A percentile compares a stretch with the other conserved stretches of the same genome.
These are phyloP conservation scores for Epizoanthus scotinus DNA, from an alignment of 92 coral and sea anemone genomes.

Conservation along the genomic window DNA sequence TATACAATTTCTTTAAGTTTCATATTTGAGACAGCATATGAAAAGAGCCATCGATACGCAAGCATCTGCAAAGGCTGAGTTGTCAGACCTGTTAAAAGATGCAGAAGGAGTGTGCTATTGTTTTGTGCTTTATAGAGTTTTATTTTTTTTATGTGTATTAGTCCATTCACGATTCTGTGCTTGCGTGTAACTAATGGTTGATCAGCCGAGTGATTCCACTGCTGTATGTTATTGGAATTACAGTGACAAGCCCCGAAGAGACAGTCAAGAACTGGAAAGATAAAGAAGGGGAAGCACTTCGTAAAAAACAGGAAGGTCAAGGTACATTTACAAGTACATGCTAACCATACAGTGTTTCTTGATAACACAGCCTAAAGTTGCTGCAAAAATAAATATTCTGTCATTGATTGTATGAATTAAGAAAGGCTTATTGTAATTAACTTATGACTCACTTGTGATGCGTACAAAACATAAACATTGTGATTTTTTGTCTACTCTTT, in stretches of 20 bases:
- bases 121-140: conserved; percentile 10
- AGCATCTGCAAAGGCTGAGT: conserved; percentile 14
- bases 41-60: conserved; percentile 9
- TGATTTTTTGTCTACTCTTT: neutral
- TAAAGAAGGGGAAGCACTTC: neutral
- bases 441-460: neutral
- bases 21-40: conserved; percentile 16
- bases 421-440: neutral
- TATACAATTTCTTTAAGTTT: conserved; percentile 13
- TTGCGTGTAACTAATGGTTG: neutral
- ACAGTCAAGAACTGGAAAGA: conserved; percentile 16
- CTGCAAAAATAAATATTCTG: neutral
- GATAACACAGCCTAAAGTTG: neutral
- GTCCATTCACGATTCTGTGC: neutral
- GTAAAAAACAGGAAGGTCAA: conserved; percentile 5
- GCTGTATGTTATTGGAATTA: neutral
- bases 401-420: neutral
- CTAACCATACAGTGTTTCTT: neutral
- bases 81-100: conserved; percentile 16
- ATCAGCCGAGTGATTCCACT: too few relatives aligned
- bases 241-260: conserved; percentile 6
- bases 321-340: neutral
- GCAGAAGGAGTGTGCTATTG: conserved; percentile 4
- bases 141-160: conserved; percentile 3
- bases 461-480: neutral